Base-by-base conservation (phyloP, 2,113 vertebrate species). In the Prinia subflava region DNA sequence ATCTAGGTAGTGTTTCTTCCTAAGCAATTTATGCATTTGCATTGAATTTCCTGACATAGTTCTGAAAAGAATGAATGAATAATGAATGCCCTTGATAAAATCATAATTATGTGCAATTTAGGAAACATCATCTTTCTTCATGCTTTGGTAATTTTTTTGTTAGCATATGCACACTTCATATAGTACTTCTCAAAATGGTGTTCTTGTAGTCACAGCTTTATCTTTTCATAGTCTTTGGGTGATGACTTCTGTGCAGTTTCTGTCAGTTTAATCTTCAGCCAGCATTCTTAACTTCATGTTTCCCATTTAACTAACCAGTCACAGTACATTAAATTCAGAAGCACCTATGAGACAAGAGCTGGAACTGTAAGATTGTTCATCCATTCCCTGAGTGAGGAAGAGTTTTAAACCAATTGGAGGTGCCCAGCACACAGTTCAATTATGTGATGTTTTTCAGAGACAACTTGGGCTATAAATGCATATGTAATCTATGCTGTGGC, bases 31-130 rank as follows among this genome's bases (percentile, higher is more conserved):
- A 22, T 52, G 14, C 27, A 42, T 85, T 89, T 92, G 65, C 62
- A 82, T 91, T 10, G 11, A n/a, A 60, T 89, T 81, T 95, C 41
- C 44, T 53, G 41, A 73, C 68, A 33, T 70, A 27, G 39, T 71
- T 90, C 56, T 90, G 60, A 52, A 67, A 80, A 44, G 55, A 77
- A 76, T 69, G 46, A 84, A 55, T 85, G 79, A 87, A 81, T 83
- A 63, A 63, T 75, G 41, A 81, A 90, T 80, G 28, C 44, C 37
- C 31, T 53, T 78, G 73, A 92, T 93, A 84, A 92, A 87, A 89
- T 82, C 56, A 20, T 84, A 78, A 92, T 80, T 93, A 81, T 60
- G 75, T 71, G 28, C 19, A 11, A 57, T 79, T 77, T 83, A 86
- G 83, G 69, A 95, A 89, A 14, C 42, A 37, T 44, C 6, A 62